Percentiles rank a stretch among this genome's conserved stretches.
phyloP scores from a whole-genome alignment of 2,888 invertebrate species.

The Scaptomyza tumidula region DNA sequence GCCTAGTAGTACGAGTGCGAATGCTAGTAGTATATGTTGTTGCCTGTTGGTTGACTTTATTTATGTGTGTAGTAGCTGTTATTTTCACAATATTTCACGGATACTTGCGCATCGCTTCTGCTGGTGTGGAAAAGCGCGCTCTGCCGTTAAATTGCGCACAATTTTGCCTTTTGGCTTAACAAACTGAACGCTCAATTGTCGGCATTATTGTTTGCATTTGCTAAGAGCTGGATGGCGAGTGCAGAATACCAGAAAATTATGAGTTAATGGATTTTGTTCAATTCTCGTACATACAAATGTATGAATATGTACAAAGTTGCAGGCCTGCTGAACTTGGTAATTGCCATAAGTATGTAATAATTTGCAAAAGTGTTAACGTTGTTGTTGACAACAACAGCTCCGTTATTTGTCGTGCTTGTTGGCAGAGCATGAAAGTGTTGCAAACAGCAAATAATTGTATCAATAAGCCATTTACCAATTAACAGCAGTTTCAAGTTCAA shows the following conservation, averaged over 20 bases:
- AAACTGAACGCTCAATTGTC: conserved; percentile 74
- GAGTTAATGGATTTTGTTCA: conserved; percentile 79
- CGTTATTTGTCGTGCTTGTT: conserved; percentile 30
- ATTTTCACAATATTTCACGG: conserved; percentile 81
- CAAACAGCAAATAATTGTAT: conserved; percentile 41
- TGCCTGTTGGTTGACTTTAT: conserved; percentile 18
- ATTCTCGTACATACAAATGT: conserved; percentile 46
- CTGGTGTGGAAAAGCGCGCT: conserved; percentile 69
- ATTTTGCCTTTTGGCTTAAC: conserved; percentile 78
- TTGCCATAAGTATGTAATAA: conserved; percentile 39
- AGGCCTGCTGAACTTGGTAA: conserved; percentile 20
- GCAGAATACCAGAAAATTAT: conserved; percentile 78
- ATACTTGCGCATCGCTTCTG: conserved; percentile 68
- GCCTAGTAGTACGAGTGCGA: conserved; percentile 27
- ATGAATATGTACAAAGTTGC: conserved; percentile 18
- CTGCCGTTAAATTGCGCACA: conserved; percentile 78
- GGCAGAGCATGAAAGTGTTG: conserved; percentile 76
- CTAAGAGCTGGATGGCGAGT: conserved; percentile 36
- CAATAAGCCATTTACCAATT: conserved; percentile 39
- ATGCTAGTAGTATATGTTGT: conserved; percentile 1
- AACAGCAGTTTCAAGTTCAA: conserved; percentile 67
- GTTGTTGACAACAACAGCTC: conserved; percentile 41
- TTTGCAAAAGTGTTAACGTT: conserved; percentile 53
- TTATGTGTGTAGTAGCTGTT: conserved; percentile 33
- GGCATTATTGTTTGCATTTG: conserved; percentile 50